A percentile compares a stretch with the other conserved stretches of the same genome.
These are phyloP conservation scores for Trichogramma dendrolimi DNA, from an alignment of 2,888 invertebrate species.

Conservation along the genomic window DNA sequence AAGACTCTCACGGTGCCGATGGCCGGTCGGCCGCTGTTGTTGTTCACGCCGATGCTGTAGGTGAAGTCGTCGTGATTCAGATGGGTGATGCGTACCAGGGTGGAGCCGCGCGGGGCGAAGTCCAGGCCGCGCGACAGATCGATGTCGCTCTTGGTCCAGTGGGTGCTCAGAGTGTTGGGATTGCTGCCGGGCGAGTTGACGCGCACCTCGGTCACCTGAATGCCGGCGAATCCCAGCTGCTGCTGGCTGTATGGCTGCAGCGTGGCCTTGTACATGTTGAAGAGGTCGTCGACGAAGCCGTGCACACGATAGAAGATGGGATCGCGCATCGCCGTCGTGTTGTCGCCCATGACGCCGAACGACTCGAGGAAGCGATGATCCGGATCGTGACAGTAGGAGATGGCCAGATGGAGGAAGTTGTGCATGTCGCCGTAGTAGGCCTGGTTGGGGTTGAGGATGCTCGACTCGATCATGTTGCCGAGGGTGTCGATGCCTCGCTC, in stretches of 20 bases:
- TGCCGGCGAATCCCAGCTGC: slow-evolving; percentile 60
- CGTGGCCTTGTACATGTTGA: slow-evolving; percentile 70
- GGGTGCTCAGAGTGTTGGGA: slow-evolving; percentile 57
- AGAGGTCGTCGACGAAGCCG: slow-evolving; percentile 72
- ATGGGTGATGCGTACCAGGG: slow-evolving; percentile 72
- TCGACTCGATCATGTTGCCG: slow-evolving; percentile 66
- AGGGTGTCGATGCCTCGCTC: slow-evolving; percentile 73
- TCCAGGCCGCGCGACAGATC: slow-evolving; percentile 77
- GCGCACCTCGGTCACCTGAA: slow-evolving; percentile 58
- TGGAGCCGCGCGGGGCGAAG: slow-evolving; percentile 71
- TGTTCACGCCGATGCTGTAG: slow-evolving; percentile 63
- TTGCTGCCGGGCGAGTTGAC: slow-evolving; percentile 14
- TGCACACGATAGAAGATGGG: slow-evolving; percentile 85
- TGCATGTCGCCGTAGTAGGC: slow-evolving; percentile 75
- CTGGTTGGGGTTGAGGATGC: slow-evolving; percentile 64
- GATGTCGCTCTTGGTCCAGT: slow-evolving; percentile 76
- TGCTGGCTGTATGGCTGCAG: slow-evolving; percentile 61
- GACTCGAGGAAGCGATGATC: slow-evolving; percentile 70
- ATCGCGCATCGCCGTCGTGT: slow-evolving; percentile 80
- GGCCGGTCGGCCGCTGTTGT: slow-evolving; percentile 43
- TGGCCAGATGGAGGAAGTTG: slow-evolving; percentile 75
- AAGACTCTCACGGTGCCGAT: slow-evolving; percentile 67
- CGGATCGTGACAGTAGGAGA: slow-evolving; percentile 76
- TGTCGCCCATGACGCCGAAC: slow-evolving; percentile 78
- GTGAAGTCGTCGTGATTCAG: slow-evolving; percentile 70